phyloP scores from a whole-genome alignment of 2,797 vertebrate species.

The Mionectes olivaceus region DNA sequence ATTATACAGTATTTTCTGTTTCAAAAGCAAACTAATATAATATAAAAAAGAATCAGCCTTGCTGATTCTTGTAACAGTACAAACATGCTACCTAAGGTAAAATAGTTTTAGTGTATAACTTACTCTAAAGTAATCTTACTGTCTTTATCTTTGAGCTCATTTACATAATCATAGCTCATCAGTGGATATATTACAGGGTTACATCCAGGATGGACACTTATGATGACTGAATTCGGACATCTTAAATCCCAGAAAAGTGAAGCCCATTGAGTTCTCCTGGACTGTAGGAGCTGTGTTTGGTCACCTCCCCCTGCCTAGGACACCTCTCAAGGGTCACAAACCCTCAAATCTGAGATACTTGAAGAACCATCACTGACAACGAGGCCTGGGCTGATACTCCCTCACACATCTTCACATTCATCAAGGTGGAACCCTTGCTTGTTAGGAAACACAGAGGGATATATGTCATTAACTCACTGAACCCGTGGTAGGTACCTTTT shows the following conservation, averaged over 20 bases:
- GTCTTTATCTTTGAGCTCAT: background rate
- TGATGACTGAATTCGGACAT: fast-evolving
- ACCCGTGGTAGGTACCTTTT: background rate
- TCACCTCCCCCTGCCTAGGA: background rate
- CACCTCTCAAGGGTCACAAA: background rate
- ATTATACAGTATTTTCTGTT: background rate
- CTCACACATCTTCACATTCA: background rate
- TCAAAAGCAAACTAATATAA: background rate
- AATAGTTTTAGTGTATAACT: background rate
- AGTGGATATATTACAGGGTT: background rate
- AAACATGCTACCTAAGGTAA: background rate
- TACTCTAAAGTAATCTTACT: background rate
- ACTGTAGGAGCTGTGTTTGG: background rate
- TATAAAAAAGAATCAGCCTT: background rate
- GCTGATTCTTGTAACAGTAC: background rate
- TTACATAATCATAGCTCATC: background rate
- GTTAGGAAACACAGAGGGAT: background rate
- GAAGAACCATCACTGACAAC: fast-evolving
- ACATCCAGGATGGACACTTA: background rate
- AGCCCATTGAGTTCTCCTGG: background rate
- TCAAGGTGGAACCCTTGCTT: background rate
- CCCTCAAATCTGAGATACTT: background rate
- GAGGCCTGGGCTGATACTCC: background rate
- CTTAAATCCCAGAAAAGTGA: background rate
- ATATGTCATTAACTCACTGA: background rate